Evolutionary conservation across 2,797 vertebrate species (phyloP).

Genomic region (Pseudomugil gertrudae): DNA sequence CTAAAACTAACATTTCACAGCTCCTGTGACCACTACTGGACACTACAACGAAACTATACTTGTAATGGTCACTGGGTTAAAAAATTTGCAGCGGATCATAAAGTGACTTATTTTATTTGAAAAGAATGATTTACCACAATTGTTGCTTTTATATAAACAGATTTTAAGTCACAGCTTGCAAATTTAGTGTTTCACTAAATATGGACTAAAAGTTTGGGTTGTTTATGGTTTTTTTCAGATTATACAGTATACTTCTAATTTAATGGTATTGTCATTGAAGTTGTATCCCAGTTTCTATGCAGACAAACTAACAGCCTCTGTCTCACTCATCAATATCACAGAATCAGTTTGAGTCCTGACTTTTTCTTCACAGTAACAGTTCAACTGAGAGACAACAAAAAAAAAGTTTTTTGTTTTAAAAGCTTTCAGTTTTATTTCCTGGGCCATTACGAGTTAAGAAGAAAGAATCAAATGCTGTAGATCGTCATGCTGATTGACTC

Average conservation of each 20-base stretch:
- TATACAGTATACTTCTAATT: too few relatives aligned
- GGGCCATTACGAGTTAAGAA: background rate
- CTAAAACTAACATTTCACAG: conserved; percentile 74
- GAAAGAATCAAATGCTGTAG: background rate
- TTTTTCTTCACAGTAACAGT: background rate
- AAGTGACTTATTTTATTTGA: conserved; percentile 35
- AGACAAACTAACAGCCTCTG: background rate
- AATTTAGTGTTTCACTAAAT: conserved; percentile 34
- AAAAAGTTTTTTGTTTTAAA: background rate
- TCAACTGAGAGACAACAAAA: background rate
- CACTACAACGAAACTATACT: background rate
- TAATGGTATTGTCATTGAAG: conserved; percentile 24
- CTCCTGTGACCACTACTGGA: conserved; percentile 64
- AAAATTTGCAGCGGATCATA: conserved; percentile 32
- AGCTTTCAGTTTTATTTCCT: background rate
- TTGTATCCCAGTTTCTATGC: conserved; percentile 28
- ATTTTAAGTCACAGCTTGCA: conserved; percentile 46
- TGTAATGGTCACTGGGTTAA: conserved; percentile 7
- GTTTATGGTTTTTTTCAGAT: conserved; percentile 29
- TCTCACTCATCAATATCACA: background rate
- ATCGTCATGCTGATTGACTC: background rate
- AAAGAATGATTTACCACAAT: conserved; percentile 11
- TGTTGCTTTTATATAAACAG: conserved; percentile 5
- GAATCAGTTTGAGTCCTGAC: background rate
- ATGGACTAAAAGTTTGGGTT: background rate